phyloP scores from a whole-genome alignment of 1,140 invertebrate genomes.

The Nephotettix cincticeps region DNA sequence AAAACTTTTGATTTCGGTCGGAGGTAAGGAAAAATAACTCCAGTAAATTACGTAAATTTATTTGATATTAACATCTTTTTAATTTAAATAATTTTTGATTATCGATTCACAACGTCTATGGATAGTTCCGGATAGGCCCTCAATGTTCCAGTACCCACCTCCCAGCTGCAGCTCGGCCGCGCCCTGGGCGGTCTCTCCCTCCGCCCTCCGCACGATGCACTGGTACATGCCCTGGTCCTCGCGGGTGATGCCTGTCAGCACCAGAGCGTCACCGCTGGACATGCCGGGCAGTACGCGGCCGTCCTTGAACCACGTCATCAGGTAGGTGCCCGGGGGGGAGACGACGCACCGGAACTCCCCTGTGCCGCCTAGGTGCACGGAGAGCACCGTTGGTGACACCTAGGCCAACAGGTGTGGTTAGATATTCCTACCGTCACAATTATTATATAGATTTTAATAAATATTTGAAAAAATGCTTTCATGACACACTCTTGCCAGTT shows the following conservation, averaged over 20 bases:
- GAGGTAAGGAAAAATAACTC: no score
- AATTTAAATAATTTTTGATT: no score
- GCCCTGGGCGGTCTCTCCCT: slow-evolving; percentile 76
- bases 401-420: neutral
- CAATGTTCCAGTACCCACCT: slow-evolving; percentile 54
- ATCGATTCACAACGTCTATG: no score
- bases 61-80: no score
- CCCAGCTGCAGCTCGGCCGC: slow-evolving; percentile 76
- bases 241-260: slow-evolving; percentile 65
- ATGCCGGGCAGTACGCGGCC: slow-evolving; percentile 66
- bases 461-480: no score
- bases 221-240: slow-evolving; percentile 86
- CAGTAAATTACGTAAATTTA: no score
- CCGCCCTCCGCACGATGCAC: slow-evolving; percentile 71
- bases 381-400: slow-evolving; percentile 28
- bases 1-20: no score
- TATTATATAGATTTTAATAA: no score
- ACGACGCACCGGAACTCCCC: slow-evolving; percentile 72
- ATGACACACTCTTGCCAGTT: no score
- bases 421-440: no score
- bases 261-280: slow-evolving; percentile 60
- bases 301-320: slow-evolving; percentile 69
- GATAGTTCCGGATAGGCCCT: no score
- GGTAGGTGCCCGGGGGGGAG: slow-evolving; percentile 42
- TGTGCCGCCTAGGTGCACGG: slow-evolving; percentile 71